These are phyloP conservation scores for Lithophane semibrunnea DNA, from an alignment of 2,888 invertebrate genomes.

Conservation along the genomic window DNA sequence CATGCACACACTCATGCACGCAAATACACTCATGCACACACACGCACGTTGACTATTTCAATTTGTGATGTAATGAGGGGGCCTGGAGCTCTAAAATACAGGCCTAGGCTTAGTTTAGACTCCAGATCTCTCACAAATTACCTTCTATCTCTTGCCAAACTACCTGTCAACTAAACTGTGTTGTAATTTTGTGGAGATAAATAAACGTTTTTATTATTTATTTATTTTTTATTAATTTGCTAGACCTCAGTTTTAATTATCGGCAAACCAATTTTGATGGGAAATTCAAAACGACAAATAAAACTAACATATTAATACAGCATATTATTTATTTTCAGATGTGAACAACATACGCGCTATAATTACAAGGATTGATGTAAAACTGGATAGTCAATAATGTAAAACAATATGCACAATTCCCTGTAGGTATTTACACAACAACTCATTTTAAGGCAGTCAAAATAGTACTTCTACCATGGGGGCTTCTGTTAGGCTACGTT, in stretches of 20 bases:
- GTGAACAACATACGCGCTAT: constrained; percentile 77
- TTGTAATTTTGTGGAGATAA: too few relatives aligned
- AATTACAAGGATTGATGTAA: constrained; percentile 75
- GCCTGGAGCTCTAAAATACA: too few relatives aligned
- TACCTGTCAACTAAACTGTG: too few relatives aligned
- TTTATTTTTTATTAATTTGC: too few relatives aligned
- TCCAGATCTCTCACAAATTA: too few relatives aligned
- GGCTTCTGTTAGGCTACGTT: constrained; percentile 47
- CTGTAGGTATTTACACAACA: constrained; percentile 83
- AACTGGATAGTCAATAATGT: constrained; percentile 74
- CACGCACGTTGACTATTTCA: too few relatives aligned
- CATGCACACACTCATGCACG: too few relatives aligned
- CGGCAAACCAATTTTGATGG: neutral
- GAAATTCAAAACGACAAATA: constrained; percentile 52
- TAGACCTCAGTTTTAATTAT: neutral
- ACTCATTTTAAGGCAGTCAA: constrained; percentile 75
- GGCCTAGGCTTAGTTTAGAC: too few relatives aligned
- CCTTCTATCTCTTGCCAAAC: too few relatives aligned
- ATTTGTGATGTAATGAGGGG: too few relatives aligned
- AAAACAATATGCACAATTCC: constrained; percentile 83
- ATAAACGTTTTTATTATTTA: too few relatives aligned
- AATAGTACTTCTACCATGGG: constrained; percentile 56
- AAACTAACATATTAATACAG: constrained; percentile 66
- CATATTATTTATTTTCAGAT: constrained; percentile 79
- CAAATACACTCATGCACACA: too few relatives aligned